Conservation (phyloP, 2,113 vertebrate species). For the Orthonyx spaldingii region DNA sequence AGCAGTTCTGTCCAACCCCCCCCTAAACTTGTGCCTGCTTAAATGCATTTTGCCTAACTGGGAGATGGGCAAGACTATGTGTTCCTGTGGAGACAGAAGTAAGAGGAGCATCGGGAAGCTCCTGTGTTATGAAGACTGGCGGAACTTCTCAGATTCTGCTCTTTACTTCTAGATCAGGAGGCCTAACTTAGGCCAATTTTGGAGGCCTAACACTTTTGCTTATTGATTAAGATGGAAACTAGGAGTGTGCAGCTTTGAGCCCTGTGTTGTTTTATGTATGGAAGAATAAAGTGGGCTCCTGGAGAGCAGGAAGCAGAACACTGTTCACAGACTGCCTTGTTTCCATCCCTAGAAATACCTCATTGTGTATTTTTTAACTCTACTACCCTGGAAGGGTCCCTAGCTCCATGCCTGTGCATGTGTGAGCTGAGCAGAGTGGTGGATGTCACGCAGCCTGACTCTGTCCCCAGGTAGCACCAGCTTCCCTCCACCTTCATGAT, state of each 20-base stretch:
- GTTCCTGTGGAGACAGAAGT: not conserved
- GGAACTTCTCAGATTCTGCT: not conserved
- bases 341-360: not conserved
- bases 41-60: not conserved
- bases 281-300: not conserved
- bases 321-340: not conserved
- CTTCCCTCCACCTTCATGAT: not conserved
- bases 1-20: not conserved
- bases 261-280: not conserved
- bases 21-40: not conserved
- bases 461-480: not conserved
- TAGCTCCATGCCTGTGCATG: not conserved
- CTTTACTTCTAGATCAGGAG: not conserved
- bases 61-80: not conserved
- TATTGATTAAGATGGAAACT: not conserved
- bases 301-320: not conserved
- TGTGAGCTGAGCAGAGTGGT: not conserved
- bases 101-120: not conserved
- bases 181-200: no score
- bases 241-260: not conserved
- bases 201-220: not conserved
- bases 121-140: not conserved
- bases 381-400: not conserved
- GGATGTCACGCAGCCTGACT: not conserved
- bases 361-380: not conserved